Percentiles rank a stretch among this genome's conserved stretches.
phyloP scores from a whole-genome alignment of 2,797 vertebrate species.

The Sphaeramia orbicularis region DNA sequence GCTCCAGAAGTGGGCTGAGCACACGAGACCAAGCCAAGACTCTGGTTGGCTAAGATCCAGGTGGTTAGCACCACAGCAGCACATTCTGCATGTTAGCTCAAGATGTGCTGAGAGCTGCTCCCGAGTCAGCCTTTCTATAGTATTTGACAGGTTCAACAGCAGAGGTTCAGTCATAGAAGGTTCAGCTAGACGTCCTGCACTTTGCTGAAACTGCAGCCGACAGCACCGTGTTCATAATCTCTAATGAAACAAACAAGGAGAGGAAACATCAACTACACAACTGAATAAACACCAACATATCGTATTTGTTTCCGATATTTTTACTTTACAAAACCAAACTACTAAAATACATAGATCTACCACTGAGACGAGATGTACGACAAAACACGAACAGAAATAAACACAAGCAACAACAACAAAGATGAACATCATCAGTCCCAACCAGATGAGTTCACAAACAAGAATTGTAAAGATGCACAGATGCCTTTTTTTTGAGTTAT shows the following conservation, averaged over 20 bases:
- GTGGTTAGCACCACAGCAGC: slow-evolving; percentile 72
- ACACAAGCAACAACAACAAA: no score
- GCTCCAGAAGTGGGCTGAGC: slow-evolving; percentile 68
- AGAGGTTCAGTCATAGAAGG: slow-evolving; percentile 24
- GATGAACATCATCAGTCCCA: no score
- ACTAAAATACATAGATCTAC: no score
- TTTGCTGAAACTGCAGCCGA: slow-evolving; percentile 41
- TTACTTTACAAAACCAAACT: no score
- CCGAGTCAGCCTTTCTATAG: slow-evolving; percentile 56
- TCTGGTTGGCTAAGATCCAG: slow-evolving; percentile 63
- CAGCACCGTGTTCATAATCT: slow-evolving; percentile 38
- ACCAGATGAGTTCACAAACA: no score
- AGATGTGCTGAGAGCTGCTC: slow-evolving; percentile 65
- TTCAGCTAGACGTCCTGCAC: slow-evolving; percentile 20
- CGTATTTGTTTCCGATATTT: no score
- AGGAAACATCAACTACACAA: slow-evolving; percentile 8
- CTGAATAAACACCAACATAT: no score
- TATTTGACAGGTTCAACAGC: slow-evolving; percentile 62
- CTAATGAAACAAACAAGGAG: slow-evolving; percentile 24
- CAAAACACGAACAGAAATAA: no score
- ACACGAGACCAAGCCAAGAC: slow-evolving; percentile 55
- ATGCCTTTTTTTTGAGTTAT: no score
- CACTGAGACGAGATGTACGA: no score
- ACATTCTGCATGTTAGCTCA: slow-evolving; percentile 76
- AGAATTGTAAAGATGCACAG: no score